Base-by-base conservation (phyloP, 1,140 invertebrate genomes). In the Apis dorsata region DNA sequence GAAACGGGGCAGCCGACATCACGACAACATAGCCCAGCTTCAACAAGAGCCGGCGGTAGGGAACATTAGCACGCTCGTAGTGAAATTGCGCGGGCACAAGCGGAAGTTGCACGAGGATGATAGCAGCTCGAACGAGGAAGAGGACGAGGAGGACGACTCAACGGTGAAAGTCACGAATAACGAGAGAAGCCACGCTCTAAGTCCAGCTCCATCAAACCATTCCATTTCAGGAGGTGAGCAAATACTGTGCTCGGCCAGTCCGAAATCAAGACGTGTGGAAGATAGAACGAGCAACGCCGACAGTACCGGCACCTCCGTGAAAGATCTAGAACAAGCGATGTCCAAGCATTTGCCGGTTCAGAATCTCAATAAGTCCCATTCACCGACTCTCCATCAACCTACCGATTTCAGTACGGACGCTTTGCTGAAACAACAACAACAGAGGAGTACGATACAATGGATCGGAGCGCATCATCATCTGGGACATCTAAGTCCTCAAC, bases 281-380 rank as follows among this genome's bases (percentile, higher is more conserved):
- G 10, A 94, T 94, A 55, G 93, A 87, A n/a, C 92, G 91, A n/a
- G 91, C 91, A 10, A 92, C 92, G 11, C 92, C 53, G 87, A 88
- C 91, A 93, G 66, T 88, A 83, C 92, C 10, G 95, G 94, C 7
- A 95, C 96, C 5, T 97, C 97, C 0, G 97, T 98, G 0, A 98
- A 98, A 92, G 98, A 99, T 89, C 94, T 99, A 83, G 98, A 99
- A 93, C 98, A 98, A 89, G 98, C 98, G 19, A 99, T 99, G 98
- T 98, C 98, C 34, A 98, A 99, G 91, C 98, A 99, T 94, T 94
- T 99, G 63, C 98, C 98, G 0, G 95, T 95, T 11, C 94, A 95
- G 4, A 93, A 91, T 10, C 94, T 96, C 70, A 95, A 94, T 86
- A 95, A 95, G 73, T 94, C 95, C 9, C 92, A 94, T 24, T 95